Evolutionary conservation across 2,888 invertebrate species (phyloP), one percentile per base, ranked within the genome.

Genomic region (Phorcus lineatus): DNA sequence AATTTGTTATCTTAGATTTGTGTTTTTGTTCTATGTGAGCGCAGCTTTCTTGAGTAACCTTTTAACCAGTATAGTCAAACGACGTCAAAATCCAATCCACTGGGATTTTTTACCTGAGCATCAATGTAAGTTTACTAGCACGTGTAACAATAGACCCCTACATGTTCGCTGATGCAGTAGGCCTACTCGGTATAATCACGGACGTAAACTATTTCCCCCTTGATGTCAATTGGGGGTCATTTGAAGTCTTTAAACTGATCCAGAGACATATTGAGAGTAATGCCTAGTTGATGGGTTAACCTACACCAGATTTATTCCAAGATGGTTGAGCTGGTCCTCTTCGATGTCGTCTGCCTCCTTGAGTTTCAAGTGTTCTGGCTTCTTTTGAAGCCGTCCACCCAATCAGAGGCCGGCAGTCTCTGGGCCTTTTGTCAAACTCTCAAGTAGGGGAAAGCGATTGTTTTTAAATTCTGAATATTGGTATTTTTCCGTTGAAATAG

Each of bases 281-380:
- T 28, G 24, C 28, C 28, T 6, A 3, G 62, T 62, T 62, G 16
- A 62, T 62, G 24, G 24, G 62, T 62, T 62, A 62, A 28, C 62
- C 62, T 16, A 16, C 6, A 31, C 19, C 70, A 36, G 40, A 36
- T 36, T 67, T 36, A 70, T 36, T 70, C 19, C 70, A 70, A 40
- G 19, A 70, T 70, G 70, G 70, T 40, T n/a, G 36, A 31, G n/a
- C 17, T 47, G 36, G 70, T 70, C 70, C 40, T 70, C 70, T 40
- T 36, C 31, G 28, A 19, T 36, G 36, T 70, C 70, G 70, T 70
- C 70, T 70, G 40, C 11, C 70, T 70, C 70, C 70, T 70, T 70
- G 70, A 70, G 40, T 19, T 70, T 70, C 31, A 70, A 70, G 70
- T 36, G 40, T 11, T 70, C 40, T 17, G 70, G 31, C 70, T 70